Base-by-base conservation (phyloP, 2,888 invertebrate species). In the Drosophila nr. perissopoda region DNA sequence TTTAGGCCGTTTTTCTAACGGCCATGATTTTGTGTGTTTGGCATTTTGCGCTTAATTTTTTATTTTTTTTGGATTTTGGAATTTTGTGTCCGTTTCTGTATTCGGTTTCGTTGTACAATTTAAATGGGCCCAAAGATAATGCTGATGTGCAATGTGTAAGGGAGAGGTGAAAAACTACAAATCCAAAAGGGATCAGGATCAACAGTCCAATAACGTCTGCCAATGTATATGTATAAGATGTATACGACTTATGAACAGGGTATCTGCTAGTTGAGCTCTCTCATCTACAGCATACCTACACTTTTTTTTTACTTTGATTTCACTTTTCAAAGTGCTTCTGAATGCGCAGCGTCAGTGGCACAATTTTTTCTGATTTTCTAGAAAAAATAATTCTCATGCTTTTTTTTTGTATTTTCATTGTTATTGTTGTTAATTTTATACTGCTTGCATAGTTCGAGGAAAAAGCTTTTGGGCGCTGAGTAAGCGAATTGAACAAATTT, bases 1-100 rank as follows among this genome's bases (percentile, higher is more conserved):
- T 42, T 60, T 67, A 33, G 75, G 53, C 49, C 53, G 53, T 64
- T 71, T 82, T 82, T 77, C 82, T 79, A 79, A 79, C 74, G 58
- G 56, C 59, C 66, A 51, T 57, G 48, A 51, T 76, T 66, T 65
- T 67, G 69, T 73, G 69, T 81, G 70, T 70, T 83, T 79, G 70
- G 69, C 74, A 76, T 73, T 82, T 74, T 72, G 34, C 60, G 7
- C 36, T 16, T 48, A 0, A 18, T 31, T 38, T 40, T 58, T 25
- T 21, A 25, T 29, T 40, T 25, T 5, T 40, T 40, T 5, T 2
- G 1, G 4, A 4, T 40, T n/a, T 63, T 21, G 3, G 6, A 13
- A 33, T 56, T 38, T 21, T 29, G 2, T 34, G 13, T 33, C 33
- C 11, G n/a, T 27, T 65, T 52, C 11, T 18, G 49, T 11, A 31